Conservation (phyloP, 2,797 vertebrate genomes). For the Valencia hispanica region DNA sequence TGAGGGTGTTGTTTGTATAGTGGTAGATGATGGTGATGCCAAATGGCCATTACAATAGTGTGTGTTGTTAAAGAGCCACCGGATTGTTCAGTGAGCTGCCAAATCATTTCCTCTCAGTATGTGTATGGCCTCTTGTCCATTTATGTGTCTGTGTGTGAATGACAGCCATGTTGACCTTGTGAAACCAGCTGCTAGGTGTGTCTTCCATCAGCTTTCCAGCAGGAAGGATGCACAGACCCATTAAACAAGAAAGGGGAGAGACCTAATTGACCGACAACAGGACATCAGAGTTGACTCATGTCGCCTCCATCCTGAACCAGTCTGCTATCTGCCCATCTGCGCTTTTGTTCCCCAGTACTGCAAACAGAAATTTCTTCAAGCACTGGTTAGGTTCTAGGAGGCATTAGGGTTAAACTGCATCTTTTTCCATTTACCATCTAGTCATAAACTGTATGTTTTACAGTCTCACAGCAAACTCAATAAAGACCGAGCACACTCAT, state of each 20-base stretch:
- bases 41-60: conserved; percentile 44
- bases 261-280: conserved; percentile 63
- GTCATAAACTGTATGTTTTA: background rate
- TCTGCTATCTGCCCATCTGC: conserved; percentile 23
- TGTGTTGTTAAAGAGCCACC: conserved; percentile 55
- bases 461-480: background rate
- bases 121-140: conserved; percentile 9
- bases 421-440: background rate
- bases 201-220: conserved; percentile 59
- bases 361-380: conserved; percentile 18
- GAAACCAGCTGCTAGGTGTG: conserved; percentile 61
- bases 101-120: conserved; percentile 69
- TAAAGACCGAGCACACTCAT: background rate
- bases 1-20: conserved; percentile 39
- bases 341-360: background rate
- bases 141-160: conserved; percentile 12
- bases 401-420: conserved; percentile 2
- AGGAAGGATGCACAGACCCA: conserved; percentile 64
- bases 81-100: conserved; percentile 57
- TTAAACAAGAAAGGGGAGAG: conserved; percentile 51
- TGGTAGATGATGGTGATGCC: conserved; percentile 34
- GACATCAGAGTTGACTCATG: conserved; percentile 47
- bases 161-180: conserved; percentile 42
- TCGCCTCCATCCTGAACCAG: conserved; percentile 43
- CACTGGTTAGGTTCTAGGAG: background rate